A percentile compares a stretch with the other conserved stretches of the same genome.
phyloP scores from a whole-genome alignment of 2,797 vertebrate species.

The Mormyrops attenuatus region DNA sequence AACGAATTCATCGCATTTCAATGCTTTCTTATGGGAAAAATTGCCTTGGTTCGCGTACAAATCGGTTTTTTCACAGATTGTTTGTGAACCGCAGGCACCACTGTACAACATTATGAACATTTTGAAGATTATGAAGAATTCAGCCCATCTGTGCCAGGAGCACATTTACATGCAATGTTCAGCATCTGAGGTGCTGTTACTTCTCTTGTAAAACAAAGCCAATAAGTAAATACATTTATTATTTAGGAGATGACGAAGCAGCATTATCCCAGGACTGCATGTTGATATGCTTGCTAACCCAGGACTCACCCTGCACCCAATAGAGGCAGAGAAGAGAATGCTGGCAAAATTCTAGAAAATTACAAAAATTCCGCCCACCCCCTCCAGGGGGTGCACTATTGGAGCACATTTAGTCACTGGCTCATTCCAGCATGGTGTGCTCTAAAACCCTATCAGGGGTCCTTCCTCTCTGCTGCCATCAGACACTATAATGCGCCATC shows the following conservation, averaged over 20 bases:
- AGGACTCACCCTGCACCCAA: background rate
- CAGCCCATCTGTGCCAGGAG: background rate
- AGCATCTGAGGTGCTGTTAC: background rate
- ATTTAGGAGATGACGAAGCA: background rate
- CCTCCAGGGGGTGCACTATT: background rate
- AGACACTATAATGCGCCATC: background rate
- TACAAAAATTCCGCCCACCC: background rate
- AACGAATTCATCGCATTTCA: no score
- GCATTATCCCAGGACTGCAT: background rate
- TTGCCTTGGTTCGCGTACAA: no score
- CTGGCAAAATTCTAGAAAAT: background rate
- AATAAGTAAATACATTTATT: background rate
- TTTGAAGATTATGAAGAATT: background rate
- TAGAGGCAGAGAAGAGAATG: background rate
- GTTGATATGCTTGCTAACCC: background rate
- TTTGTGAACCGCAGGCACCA: no score
- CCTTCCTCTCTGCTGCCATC: background rate
- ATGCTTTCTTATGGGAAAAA: no score
- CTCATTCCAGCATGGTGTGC: background rate
- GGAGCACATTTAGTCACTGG: background rate
- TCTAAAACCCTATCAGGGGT: background rate
- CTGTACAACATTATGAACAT: background rate
- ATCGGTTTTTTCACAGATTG: no score
- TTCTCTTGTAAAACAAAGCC: background rate
- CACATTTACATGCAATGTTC: background rate